Conservation (phyloP, 2,113 vertebrate genomes). For the Bagarius yarrelli region DNA sequence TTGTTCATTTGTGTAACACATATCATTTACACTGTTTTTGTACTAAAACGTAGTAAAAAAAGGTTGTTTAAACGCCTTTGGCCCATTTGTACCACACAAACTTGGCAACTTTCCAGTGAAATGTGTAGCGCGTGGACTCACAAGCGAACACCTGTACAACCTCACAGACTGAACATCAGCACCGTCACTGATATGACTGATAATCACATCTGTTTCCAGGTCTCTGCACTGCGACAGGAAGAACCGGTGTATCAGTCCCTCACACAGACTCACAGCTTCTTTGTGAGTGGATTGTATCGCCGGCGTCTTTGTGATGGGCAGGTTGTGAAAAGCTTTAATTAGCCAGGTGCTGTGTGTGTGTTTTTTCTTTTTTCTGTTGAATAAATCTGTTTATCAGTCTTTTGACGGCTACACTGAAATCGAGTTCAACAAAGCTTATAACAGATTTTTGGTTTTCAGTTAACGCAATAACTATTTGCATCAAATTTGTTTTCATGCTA, state of each 20-base stretch:
- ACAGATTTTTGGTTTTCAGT: too few relatives aligned
- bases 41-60: neutral
- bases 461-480: neutral
- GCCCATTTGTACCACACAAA: neutral
- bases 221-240: neutral
- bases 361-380: neutral
- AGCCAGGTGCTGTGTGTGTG: neutral
- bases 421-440: conserved; percentile 10
- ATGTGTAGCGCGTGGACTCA: neutral
- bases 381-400: neutral
- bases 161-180: neutral
- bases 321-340: conserved; percentile 16
- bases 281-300: conserved; percentile 8
- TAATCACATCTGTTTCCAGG: neutral
- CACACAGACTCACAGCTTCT: conserved; percentile 1
- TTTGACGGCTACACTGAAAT: neutral
- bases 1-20: too few relatives aligned
- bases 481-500: neutral
- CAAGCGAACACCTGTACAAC: neutral
- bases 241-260: neutral
- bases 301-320: conserved; percentile 16
- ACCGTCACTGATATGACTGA: neutral
- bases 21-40: too few relatives aligned
- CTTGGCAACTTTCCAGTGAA: neutral
- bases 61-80: neutral